A percentile compares a stretch with the other conserved stretches of the same genome.
Evolutionary conservation across 1,140 invertebrate genomes (phyloP).

Genomic region (Thaumatotibia leucotreta): DNA sequence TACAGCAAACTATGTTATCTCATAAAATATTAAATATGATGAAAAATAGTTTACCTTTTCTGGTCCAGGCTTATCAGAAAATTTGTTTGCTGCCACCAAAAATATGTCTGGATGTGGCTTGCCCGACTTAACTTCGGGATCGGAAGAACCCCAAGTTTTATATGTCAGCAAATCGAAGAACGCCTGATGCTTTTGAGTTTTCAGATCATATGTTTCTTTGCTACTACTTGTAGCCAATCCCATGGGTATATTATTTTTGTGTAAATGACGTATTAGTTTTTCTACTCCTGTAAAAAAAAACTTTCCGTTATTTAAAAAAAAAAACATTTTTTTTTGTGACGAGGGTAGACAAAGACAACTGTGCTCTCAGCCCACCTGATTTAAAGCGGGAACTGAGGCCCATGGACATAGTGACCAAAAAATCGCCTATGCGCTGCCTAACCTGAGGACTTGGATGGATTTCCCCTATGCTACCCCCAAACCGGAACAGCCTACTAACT

Average conservation of each 20-base stretch:
- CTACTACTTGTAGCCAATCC: slow-evolving; percentile 87
- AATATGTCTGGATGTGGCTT: slow-evolving; percentile 90
- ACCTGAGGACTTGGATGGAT: too few relatives aligned
- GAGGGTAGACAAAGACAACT: too few relatives aligned
- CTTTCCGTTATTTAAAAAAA: too few relatives aligned
- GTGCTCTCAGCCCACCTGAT: too few relatives aligned
- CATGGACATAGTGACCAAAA: too few relatives aligned
- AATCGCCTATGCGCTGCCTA: too few relatives aligned
- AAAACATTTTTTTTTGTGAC: too few relatives aligned
- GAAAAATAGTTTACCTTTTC: slow-evolving; percentile 68
- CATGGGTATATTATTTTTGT: slow-evolving; percentile 80
- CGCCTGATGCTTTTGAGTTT: slow-evolving; percentile 82
- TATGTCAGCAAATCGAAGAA: slow-evolving; percentile 82
- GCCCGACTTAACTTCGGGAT: slow-evolving; percentile 84
- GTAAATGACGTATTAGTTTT: slow-evolving; percentile 81
- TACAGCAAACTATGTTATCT: background rate
- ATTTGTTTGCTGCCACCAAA: slow-evolving; percentile 82
- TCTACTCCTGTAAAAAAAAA: slow-evolving; percentile 65
- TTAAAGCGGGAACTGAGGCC: too few relatives aligned
- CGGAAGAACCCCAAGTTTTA: slow-evolving; percentile 82
- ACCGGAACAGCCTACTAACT: too few relatives aligned
- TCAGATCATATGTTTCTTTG: slow-evolving; percentile 79
- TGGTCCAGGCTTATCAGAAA: slow-evolving; percentile 78
- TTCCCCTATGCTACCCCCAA: too few relatives aligned
- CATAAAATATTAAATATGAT: background rate